Percentiles rank a stretch among this genome's conserved stretches.
Evolutionary conservation across 1,140 invertebrate genomes (phyloP).

Genomic region (Leguminivora glycinivorella): DNA sequence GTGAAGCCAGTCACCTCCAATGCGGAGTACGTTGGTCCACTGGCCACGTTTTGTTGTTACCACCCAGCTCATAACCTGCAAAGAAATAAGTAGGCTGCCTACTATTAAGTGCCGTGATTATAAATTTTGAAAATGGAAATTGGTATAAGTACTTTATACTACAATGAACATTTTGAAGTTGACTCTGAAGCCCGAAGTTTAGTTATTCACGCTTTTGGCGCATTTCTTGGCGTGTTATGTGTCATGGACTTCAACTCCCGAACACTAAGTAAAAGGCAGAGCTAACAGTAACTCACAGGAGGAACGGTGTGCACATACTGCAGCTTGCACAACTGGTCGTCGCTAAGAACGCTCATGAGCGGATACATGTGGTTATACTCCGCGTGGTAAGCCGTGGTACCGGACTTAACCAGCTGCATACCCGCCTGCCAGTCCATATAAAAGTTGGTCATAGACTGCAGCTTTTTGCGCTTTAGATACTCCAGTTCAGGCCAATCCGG

Average conservation of each 20-base stretch:
- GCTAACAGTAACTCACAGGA: constrained; percentile 40
- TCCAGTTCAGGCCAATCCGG: constrained; percentile 61
- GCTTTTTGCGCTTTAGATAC: constrained; percentile 64
- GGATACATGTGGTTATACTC: constrained; percentile 65
- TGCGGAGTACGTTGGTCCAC: constrained; percentile 47
- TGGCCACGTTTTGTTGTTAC: constrained; percentile 53
- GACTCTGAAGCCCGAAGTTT: no score
- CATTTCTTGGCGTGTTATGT: no score
- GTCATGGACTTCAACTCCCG: no score
- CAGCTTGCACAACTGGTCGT: constrained; percentile 60
- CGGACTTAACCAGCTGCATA: constrained; percentile 49
- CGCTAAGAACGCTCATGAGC: constrained; percentile 52
- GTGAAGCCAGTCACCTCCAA: constrained; percentile 50
- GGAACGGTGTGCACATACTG: constrained; percentile 62
- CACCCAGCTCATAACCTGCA: constrained; percentile 52
- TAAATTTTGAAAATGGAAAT: no score
- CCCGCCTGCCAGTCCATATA: constrained; percentile 53
- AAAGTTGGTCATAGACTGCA: constrained; percentile 46
- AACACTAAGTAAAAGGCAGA: no score
- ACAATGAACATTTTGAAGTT: no score
- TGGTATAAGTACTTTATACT: no score
- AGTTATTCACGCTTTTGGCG: no score
- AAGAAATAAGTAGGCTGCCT: background rate
- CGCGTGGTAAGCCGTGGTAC: constrained; percentile 56
- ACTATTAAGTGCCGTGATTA: no score